Base-by-base conservation (phyloP, 2,888 invertebrate genomes). In the Tipula helvola region DNA sequence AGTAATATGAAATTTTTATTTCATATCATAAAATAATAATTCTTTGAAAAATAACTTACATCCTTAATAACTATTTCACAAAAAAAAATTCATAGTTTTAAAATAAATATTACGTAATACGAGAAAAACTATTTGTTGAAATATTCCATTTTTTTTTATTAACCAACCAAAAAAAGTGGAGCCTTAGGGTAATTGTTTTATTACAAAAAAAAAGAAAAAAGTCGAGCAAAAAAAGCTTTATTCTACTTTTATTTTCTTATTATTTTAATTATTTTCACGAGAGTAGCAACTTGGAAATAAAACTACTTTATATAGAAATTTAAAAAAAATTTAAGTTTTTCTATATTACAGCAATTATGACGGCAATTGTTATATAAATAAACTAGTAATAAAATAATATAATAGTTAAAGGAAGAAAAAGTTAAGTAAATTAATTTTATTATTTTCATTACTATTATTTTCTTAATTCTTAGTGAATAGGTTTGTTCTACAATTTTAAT, bases 341-440 rank as follows among this genome's bases (percentile, higher is more conserved):
- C n/a, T n/a, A n/a, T n/a, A n/a, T n/a, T n/a, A n/a, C n/a, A n/a
- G n/a, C n/a, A n/a, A n/a, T n/a, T 71, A 71, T 71, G 71, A 71
- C 28, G 71, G 71, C 71, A 71, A 71, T 71, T 71, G 71, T 71
- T 71, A 10, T 71, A 71, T 18, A 71, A 10, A 52, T 52, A 52
- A 52, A 52, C 52, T 52, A 52, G 71, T 71, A 28, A 71, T n/a
- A n/a, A n/a, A n/a, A n/a, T n/a, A n/a, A n/a, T n/a, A n/a, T n/a
- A n/a, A n/a, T n/a, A n/a, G n/a, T n/a, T n/a, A 71, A 12, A 10
- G 71, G 10, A n/a, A 12, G 28, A 18, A 71, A 28, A 71, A 71
- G 71, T 71, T 71, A 71, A 71, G 71, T 71, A 71, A 71, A 71
- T 71, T 71, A 71, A 71, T 71, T 71, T 71, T 71, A 71, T 71